phyloP scores from a whole-genome alignment of 2,797 vertebrate genomes.

The Notoglanidium macrostoma region DNA sequence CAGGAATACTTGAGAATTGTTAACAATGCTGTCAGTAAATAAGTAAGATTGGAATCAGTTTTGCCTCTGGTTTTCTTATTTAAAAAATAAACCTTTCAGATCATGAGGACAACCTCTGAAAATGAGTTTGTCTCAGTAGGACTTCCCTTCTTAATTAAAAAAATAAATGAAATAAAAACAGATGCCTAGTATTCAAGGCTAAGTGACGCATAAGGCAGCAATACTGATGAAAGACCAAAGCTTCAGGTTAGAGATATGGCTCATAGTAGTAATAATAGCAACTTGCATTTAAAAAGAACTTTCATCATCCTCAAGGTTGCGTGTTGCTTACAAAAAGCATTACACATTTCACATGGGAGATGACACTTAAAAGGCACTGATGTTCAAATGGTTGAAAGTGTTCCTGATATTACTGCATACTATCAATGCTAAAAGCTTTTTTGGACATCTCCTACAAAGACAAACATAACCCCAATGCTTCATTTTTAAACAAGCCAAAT shows the following conservation, averaged over 20 bases:
- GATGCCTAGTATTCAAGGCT: conserved; percentile 9
- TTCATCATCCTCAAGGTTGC: conserved; percentile 1
- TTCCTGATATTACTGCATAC: conserved; percentile 12
- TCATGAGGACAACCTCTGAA: background rate
- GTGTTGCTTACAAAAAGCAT: background rate
- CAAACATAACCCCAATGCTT: conserved; percentile 13
- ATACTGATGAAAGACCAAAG: conserved; percentile 44
- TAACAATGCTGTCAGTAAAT: conserved; percentile 35
- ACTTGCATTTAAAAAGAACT: background rate
- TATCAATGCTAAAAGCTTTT: conserved; percentile 47
- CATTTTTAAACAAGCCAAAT: conserved; percentile 42
- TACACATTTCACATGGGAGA: background rate
- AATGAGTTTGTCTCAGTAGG: background rate
- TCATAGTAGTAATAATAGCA: conserved; percentile 3
- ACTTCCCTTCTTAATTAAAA: background rate
- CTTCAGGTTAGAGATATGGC: background rate
- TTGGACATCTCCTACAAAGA: conserved; percentile 36
- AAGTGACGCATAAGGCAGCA: conserved; percentile 39
- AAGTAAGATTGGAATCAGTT: conserved; percentile 26
- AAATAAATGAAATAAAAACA: conserved; percentile 11
- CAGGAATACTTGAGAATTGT: conserved; percentile 33
- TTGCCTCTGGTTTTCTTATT: background rate
- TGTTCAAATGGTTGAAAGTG: background rate
- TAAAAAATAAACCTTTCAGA: conserved; percentile 2
- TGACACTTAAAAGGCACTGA: background rate